Evolutionary conservation across 1,140 invertebrate species (phyloP).

Genomic region (Augochlora pura): DNA sequence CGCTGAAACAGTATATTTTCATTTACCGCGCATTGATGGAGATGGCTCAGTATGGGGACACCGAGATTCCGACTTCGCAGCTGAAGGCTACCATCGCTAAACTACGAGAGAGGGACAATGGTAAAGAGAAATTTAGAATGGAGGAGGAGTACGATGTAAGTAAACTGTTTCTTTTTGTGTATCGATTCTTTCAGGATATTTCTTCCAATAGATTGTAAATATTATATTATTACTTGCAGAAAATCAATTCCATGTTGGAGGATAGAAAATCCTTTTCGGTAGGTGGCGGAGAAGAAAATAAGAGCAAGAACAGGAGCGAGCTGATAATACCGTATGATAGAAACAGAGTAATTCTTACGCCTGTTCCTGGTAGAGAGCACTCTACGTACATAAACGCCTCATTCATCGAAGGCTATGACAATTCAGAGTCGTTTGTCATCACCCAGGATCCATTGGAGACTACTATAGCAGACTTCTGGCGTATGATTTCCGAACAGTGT

Average conservation of each 20-base stretch:
- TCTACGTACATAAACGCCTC: slow-evolving; percentile 98
- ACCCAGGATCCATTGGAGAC: slow-evolving; percentile 95
- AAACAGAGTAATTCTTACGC: slow-evolving; percentile 92
- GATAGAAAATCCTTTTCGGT: slow-evolving; percentile 90
- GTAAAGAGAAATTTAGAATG: slow-evolving; percentile 85
- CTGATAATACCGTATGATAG: slow-evolving; percentile 94
- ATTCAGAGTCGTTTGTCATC: slow-evolving; percentile 95
- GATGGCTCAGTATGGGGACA: slow-evolving; percentile 95
- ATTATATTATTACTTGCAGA: slow-evolving; percentile 80
- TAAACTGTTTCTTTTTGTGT: slow-evolving; percentile 29
- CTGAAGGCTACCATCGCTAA: slow-evolving; percentile 87
- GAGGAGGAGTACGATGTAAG: slow-evolving; percentile 92
- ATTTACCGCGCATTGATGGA: slow-evolving; percentile 97
- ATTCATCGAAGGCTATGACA: slow-evolving; percentile 97
- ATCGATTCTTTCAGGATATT: background rate
- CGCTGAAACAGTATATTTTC: slow-evolving; percentile 98
- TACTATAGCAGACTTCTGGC: slow-evolving; percentile 96
- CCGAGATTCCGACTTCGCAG: slow-evolving; percentile 88
- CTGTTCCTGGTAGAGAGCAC: slow-evolving; percentile 90
- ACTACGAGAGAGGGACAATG: slow-evolving; percentile 85
- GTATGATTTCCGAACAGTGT: slow-evolving; percentile 96
- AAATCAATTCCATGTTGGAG: slow-evolving; percentile 90
- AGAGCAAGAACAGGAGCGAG: slow-evolving; percentile 92
- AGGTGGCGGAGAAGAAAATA: slow-evolving; percentile 91
- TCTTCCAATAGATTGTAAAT: background rate